A percentile compares a stretch with the other conserved stretches of the same genome.
Evolutionary conservation across 2,113 vertebrate species (phyloP).

Genomic region (Tauraco erythrolophus): DNA sequence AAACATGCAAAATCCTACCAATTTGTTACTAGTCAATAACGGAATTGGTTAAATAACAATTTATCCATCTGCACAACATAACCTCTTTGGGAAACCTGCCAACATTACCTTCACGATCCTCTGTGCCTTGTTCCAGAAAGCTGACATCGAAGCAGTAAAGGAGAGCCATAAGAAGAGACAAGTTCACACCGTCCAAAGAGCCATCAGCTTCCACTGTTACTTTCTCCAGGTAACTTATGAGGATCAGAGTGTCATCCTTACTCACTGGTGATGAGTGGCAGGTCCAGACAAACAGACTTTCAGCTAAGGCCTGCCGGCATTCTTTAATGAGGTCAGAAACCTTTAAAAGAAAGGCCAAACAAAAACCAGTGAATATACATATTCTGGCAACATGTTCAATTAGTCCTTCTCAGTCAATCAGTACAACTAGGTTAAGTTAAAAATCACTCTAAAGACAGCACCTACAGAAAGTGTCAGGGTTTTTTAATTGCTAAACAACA

Average conservation of each 20-base stretch:
- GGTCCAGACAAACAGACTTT: conserved; percentile 95
- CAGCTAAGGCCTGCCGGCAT: conserved; percentile 89
- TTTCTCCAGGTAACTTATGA: conserved; percentile 92
- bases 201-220: conserved; percentile 91
- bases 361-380: background rate
- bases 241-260: conserved; percentile 92
- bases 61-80: background rate
- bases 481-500: background rate
- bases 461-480: background rate
- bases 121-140: conserved; percentile 91
- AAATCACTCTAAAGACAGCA: background rate
- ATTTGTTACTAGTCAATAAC: background rate
- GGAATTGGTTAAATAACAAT: background rate
- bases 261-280: conserved; percentile 93
- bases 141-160: conserved; percentile 96
- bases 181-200: conserved; percentile 88
- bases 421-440: background rate
- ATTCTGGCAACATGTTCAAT: background rate
- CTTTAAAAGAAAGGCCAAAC: conserved; percentile 64
- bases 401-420: background rate
- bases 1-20: background rate
- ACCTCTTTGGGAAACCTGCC: background rate
- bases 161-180: conserved; percentile 93
- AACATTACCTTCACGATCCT: conserved; percentile 91
- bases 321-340: conserved; percentile 95